Evolutionary conservation across 1,140 invertebrate genomes (phyloP).

Genomic region (Matsumurasca onukii): DNA sequence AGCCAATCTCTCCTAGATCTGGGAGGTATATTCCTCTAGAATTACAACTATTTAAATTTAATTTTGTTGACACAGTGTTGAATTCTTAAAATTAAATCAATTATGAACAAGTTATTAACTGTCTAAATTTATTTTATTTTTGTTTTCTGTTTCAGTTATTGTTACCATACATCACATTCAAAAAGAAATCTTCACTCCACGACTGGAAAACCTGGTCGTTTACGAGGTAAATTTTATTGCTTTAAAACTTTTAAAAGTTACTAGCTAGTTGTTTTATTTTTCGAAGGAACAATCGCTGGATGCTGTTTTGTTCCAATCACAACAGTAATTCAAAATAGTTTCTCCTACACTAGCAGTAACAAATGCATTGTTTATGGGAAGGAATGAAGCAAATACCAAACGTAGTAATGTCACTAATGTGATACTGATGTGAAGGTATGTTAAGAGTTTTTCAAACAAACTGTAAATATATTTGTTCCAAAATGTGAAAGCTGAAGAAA

Average conservation of each 20-base stretch:
- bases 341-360: no score
- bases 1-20: no score
- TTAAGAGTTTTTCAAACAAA: background rate
- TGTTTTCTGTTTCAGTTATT: constrained; percentile 28
- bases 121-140: no score
- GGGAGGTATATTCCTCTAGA: no score
- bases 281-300: background rate
- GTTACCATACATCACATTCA: constrained; percentile 36
- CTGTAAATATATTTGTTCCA: background rate
- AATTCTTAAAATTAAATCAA: no score
- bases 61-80: no score
- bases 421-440: background rate
- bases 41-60: no score
- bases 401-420: no score
- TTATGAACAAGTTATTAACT: no score
- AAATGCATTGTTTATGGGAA: no score
- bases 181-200: constrained; percentile 32
- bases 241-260: constrained; percentile 3
- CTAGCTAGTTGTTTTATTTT: background rate
- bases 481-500: background rate
- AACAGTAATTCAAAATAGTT: background rate
- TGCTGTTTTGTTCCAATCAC: background rate
- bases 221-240: constrained; percentile 33
- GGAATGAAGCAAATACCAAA: no score
- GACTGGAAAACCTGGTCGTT: constrained; percentile 35